Evolutionary conservation across 2,888 invertebrate genomes (phyloP).

Genomic region (Epistrophe eligans): DNA sequence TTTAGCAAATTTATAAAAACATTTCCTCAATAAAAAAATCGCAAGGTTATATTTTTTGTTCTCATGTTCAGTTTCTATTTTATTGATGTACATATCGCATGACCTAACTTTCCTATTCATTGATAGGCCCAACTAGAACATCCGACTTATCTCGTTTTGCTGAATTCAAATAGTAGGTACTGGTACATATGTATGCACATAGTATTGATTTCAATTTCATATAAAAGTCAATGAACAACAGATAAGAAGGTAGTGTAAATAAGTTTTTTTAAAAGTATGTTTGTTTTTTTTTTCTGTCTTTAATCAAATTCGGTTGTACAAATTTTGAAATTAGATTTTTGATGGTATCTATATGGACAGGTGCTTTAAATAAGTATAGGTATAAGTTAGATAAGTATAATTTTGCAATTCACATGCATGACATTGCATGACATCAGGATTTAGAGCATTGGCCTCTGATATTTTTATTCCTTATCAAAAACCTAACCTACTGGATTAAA

Average conservation of each 20-base stretch:
- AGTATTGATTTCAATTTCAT: constrained; percentile 7
- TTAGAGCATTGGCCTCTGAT: too few species aligned
- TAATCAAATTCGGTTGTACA: neutral
- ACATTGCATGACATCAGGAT: too few species aligned
- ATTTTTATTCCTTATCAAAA: too few species aligned
- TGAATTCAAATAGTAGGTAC: too few species aligned
- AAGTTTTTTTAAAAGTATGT: neutral
- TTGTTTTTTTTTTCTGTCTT: too few species aligned
- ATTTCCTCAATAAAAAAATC: neutral
- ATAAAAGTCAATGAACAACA: constrained; percentile 3
- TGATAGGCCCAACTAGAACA: constrained; percentile 28
- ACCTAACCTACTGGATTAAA: too few species aligned
- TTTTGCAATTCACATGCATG: neutral
- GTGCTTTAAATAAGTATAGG: neutral
- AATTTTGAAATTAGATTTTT: neutral
- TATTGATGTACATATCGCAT: neutral
- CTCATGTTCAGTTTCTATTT: too few species aligned
- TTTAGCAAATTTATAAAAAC: neutral
- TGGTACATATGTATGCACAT: too few species aligned
- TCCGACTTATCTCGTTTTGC: constrained; percentile 33
- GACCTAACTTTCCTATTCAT: constrained; percentile 20
- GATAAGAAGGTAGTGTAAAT: constrained; percentile 26
- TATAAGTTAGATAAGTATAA: neutral
- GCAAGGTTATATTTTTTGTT: neutral
- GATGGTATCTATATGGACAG: neutral